A percentile compares a stretch with the other conserved stretches of the same genome.
These are phyloP conservation scores for Pseudococcus jackbeardsleyi DNA, from an alignment of 2,888 invertebrate genomes.

Conservation along the genomic window DNA sequence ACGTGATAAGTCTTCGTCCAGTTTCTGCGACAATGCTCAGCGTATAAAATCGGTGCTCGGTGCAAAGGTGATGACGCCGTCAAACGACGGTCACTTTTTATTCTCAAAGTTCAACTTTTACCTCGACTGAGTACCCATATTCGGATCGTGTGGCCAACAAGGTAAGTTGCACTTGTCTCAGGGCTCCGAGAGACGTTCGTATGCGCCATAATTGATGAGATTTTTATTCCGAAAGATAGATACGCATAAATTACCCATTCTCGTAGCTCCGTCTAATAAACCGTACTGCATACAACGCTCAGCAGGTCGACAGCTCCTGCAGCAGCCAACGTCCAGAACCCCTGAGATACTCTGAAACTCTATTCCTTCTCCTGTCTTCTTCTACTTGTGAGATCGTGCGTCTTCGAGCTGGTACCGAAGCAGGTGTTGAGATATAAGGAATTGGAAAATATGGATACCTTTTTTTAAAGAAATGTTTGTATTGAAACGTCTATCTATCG, in stretches of 20 bases:
- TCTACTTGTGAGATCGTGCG: background rate
- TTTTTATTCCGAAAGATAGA: conserved; percentile 43
- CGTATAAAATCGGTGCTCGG: background rate
- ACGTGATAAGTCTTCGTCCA: background rate
- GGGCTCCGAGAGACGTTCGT: background rate
- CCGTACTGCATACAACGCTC: background rate
- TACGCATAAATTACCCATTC: conserved; percentile 8
- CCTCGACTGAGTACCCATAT: background rate
- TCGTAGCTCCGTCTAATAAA: background rate
- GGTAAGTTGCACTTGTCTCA: background rate
- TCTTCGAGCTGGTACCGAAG: background rate
- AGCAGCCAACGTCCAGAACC: background rate
- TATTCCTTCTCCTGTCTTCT: background rate
- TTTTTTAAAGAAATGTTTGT: background rate
- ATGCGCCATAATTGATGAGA: conserved; percentile 32
- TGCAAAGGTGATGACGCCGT: background rate
- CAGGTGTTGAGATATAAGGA: conserved; percentile 3
- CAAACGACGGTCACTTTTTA: background rate
- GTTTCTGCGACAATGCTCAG: background rate
- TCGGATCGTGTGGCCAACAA: background rate
- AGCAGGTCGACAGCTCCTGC: conserved; percentile 25
- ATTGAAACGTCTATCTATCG: background rate
- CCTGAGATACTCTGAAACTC: background rate
- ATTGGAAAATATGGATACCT: background rate
- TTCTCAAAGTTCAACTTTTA: background rate